Conservation (phyloP, 2,113 vertebrate genomes). For the Nyctibius bracteatus region DNA sequence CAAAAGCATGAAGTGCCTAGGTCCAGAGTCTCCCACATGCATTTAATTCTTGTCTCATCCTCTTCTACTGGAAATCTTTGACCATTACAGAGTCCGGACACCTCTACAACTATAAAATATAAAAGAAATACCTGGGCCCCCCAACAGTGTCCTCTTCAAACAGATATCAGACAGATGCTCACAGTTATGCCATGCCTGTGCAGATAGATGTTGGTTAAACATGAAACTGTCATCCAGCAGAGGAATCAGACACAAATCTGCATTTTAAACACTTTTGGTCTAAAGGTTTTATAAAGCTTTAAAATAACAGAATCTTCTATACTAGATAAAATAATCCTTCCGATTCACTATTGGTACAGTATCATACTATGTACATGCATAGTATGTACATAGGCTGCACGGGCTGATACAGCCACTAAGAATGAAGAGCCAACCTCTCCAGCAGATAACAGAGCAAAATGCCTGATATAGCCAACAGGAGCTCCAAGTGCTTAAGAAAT, state of each 20-base stretch:
- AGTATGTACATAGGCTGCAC: neutral
- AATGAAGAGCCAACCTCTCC: neutral
- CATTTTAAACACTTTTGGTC: neutral
- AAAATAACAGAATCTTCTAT: neutral
- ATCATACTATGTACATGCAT: neutral
- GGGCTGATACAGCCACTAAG: neutral
- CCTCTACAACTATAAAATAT: conserved; percentile 70
- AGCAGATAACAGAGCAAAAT: neutral
- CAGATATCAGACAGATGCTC: conserved; percentile 45
- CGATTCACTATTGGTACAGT: neutral
- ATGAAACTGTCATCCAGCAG: conserved; percentile 16
- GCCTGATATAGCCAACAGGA: neutral
- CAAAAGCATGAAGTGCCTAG: conserved; percentile 59
- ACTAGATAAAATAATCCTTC: neutral
- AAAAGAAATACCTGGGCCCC: conserved; percentile 71
- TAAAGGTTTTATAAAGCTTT: neutral
- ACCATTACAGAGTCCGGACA: conserved; percentile 61
- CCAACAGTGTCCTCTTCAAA: conserved; percentile 65
- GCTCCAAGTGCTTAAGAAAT: neutral
- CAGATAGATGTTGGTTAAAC: conserved; percentile 48
- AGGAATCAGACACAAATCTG: neutral
- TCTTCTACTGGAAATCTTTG: conserved; percentile 65
- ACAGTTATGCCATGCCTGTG: conserved; percentile 52
- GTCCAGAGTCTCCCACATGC: conserved; percentile 58
- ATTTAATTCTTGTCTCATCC: conserved; percentile 59